These are phyloP conservation scores for Desoria tigrina DNA, from an alignment of 2,888 invertebrate species.

Conservation along the genomic window DNA sequence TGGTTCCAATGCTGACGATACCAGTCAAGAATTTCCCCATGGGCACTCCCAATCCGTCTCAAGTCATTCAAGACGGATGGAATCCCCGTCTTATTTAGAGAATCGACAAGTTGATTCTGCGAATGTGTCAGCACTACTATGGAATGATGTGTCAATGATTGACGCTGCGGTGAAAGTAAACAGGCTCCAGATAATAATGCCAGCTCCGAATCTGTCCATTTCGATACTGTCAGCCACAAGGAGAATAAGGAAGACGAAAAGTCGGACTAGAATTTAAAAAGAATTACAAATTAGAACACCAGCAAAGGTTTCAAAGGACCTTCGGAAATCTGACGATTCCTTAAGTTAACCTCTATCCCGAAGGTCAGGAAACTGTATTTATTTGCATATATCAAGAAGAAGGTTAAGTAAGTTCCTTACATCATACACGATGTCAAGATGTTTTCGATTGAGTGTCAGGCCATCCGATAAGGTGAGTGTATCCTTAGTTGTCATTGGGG, in stretches of 20 bases:
- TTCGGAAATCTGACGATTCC: neutral
- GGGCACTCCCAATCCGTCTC: conserved; percentile 76
- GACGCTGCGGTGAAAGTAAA: conserved; percentile 76
- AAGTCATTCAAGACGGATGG: conserved; percentile 70
- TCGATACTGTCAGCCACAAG: conserved; percentile 70
- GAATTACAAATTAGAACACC: too few species aligned
- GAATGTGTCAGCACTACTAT: conserved; percentile 68
- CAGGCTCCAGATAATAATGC: conserved; percentile 85
- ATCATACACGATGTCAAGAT: conserved; percentile 84
- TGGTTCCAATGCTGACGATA: conserved; percentile 85
- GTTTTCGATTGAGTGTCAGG: conserved; percentile 75
- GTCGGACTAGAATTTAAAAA: conserved; percentile 66
- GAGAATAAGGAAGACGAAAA: conserved; percentile 80
- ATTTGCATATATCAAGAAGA: too few species aligned
- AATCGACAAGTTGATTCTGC: conserved; percentile 80
- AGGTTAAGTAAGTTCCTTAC: too few species aligned
- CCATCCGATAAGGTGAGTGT: conserved; percentile 89
- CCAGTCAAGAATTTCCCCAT: conserved; percentile 84
- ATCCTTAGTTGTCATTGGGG: conserved; percentile 68
- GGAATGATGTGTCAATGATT: conserved; percentile 77
- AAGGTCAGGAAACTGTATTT: too few species aligned
- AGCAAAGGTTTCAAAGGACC: neutral
- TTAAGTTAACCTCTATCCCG: too few species aligned
- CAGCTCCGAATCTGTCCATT: conserved; percentile 84
- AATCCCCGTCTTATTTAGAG: conserved; percentile 64